phyloP scores from a whole-genome alignment of 2,113 vertebrate species.

The Syrmaticus mikado region DNA sequence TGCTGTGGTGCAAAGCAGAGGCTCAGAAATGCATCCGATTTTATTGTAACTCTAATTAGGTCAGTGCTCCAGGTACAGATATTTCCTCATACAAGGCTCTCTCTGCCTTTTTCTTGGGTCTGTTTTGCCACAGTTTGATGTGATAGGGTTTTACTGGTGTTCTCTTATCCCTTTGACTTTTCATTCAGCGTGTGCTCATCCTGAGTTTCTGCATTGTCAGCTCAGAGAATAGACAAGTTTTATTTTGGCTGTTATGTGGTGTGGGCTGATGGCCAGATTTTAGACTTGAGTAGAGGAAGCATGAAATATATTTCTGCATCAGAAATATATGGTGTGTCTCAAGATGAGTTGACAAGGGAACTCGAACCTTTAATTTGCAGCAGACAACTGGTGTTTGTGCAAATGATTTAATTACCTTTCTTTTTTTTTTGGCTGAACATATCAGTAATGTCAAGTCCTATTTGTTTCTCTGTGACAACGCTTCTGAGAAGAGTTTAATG shows the following conservation, averaged over 20 bases:
- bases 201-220: background rate
- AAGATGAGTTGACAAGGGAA: background rate
- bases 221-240: background rate
- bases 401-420: background rate
- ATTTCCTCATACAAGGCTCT: background rate
- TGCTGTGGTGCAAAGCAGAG: background rate
- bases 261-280: background rate
- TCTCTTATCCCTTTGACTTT: background rate
- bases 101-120: background rate
- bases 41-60: background rate
- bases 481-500: background rate
- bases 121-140: background rate
- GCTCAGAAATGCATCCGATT: background rate
- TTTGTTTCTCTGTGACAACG: background rate
- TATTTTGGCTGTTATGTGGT: background rate
- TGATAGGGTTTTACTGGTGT: background rate
- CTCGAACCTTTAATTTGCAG: background rate
- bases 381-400: background rate
- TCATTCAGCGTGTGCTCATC: background rate
- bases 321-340: background rate
- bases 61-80: background rate
- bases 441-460: background rate
- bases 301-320: background rate
- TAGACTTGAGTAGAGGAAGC: background rate
- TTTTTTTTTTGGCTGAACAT: background rate